Percentiles rank a stretch among this genome's conserved stretches.
phyloP scores from a whole-genome alignment of 2,888 invertebrate species.

The Thumatha senex region DNA sequence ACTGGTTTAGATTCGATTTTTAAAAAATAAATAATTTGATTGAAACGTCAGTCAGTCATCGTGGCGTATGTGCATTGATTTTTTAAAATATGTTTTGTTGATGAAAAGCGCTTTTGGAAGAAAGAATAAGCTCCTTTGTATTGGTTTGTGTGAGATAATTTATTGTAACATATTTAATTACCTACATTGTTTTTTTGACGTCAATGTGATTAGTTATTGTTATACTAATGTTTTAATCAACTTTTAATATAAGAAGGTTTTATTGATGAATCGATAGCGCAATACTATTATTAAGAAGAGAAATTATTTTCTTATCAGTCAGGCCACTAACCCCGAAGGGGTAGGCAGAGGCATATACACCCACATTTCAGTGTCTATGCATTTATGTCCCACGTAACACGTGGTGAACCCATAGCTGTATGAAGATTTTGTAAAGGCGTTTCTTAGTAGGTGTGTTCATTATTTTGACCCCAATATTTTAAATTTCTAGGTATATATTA shows the following conservation, averaged over 20 bases:
- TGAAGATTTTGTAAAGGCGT: too few species aligned
- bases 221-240: neutral
- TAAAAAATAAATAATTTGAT: constrained; percentile 63
- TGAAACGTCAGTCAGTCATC: constrained; percentile 66
- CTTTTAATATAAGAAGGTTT: neutral
- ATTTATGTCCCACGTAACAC: neutral
- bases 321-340: too few species aligned
- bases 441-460: too few species aligned
- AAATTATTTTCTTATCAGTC: too few species aligned
- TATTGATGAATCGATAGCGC: neutral
- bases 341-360: too few species aligned
- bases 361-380: neutral
- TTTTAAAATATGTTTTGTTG: constrained; percentile 16
- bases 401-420: too few species aligned
- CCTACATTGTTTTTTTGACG: neutral
- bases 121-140: constrained; percentile 3
- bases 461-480: too few species aligned
- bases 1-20: constrained; percentile 38
- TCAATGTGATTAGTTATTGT: neutral
- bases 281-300: neutral
- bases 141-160: constrained; percentile 12
- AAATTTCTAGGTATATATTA: too few species aligned
- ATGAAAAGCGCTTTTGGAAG: constrained; percentile 1
- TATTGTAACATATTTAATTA: constrained; percentile 9
- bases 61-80: constrained; percentile 31